These are phyloP conservation scores for Resseliella maxima DNA, from an alignment of 2,888 invertebrate species.

Conservation along the genomic window DNA sequence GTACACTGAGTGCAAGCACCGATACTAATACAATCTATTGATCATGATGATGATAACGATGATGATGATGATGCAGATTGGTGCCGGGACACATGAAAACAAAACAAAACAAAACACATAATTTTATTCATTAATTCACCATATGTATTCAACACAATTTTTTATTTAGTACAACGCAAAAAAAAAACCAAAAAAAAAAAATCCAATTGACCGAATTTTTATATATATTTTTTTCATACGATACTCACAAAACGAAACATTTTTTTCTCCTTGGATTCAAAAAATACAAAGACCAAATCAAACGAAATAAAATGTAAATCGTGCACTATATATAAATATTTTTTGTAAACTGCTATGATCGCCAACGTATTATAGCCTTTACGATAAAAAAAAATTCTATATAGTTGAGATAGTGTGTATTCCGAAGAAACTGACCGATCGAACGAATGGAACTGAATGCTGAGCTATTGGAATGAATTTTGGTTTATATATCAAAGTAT, in stretches of 20 bases:
- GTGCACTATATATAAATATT: conserved; percentile 42
- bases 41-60: too few relatives aligned
- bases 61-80: too few relatives aligned
- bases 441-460: conserved; percentile 60
- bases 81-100: not conserved
- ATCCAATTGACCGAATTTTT: not conserved
- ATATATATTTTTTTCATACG: not conserved
- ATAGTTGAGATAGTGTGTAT: not conserved
- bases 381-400: not conserved
- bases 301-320: not conserved
- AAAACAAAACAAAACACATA: not conserved
- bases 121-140: too few relatives aligned
- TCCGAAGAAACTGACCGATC: conserved; percentile 57
- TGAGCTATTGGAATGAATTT: conserved; percentile 59
- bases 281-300: not conserved
- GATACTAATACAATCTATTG: conserved; percentile 21
- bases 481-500: conserved; percentile 59
- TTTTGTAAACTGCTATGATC: conserved; percentile 51
- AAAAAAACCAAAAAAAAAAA: not conserved
- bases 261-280: conserved; percentile 11
- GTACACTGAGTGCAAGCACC: conserved; percentile 51
- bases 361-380: conserved; percentile 9
- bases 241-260: conserved; percentile 55
- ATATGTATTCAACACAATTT: too few relatives aligned
- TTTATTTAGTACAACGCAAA: too few relatives aligned